Conservation (phyloP, 2,888 invertebrate species). For the Meloe dianella region DNA sequence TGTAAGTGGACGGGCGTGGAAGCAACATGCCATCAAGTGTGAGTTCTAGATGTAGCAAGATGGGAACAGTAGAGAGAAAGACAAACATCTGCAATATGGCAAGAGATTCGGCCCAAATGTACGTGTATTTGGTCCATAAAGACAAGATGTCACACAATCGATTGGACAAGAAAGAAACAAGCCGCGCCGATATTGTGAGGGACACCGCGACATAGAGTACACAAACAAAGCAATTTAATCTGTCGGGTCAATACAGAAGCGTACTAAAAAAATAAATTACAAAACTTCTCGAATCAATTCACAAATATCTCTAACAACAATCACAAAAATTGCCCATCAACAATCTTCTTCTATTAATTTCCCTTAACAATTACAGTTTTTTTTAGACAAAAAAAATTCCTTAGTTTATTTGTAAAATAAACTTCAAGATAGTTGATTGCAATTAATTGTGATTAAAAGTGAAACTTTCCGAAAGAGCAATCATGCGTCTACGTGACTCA, state of each 20-base stretch:
- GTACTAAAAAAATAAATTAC: conserved; percentile 23
- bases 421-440: neutral
- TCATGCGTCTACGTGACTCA: conserved; percentile 9
- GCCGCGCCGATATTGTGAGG: conserved; percentile 53
- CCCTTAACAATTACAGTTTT: neutral
- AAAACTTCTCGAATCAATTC: neutral
- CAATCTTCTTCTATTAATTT: neutral
- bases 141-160: conserved; percentile 60
- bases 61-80: too few species aligned
- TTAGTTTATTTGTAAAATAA: neutral
- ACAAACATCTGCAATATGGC: conserved; percentile 48
- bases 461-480: conserved; percentile 5
- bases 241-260: conserved; percentile 43
- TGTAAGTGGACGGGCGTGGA: conserved; percentile 36
- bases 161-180: conserved; percentile 55
- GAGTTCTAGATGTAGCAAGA: too few species aligned
- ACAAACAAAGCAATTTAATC: conserved; percentile 57
- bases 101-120: conserved; percentile 51
- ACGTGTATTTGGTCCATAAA: conserved; percentile 55
- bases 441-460: conserved; percentile 11
- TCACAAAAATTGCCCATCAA: neutral
- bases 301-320: neutral
- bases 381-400: neutral
- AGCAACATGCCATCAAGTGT: conserved; percentile 23
- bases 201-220: conserved; percentile 52